These are phyloP conservation scores for Xanthorhoe designata DNA, from an alignment of 2,888 invertebrate species.

Conservation along the genomic window DNA sequence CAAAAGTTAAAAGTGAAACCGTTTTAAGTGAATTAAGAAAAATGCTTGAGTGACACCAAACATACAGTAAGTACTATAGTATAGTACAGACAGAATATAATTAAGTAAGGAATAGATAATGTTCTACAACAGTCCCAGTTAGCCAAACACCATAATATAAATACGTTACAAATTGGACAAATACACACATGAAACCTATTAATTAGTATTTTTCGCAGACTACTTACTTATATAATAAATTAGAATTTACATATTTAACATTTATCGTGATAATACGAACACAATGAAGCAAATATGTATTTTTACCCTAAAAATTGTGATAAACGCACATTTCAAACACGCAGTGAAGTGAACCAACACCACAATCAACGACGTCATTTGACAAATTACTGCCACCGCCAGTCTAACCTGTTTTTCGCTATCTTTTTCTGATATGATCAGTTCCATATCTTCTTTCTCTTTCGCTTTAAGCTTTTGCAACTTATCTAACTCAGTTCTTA, in stretches of 20 bases:
- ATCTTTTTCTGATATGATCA: constrained; percentile 58
- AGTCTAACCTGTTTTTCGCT: constrained; percentile 72
- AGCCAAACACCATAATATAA: too few relatives aligned
- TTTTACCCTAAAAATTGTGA: constrained; percentile 2
- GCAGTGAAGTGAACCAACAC: constrained; percentile 31
- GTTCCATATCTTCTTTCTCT: constrained; percentile 62
- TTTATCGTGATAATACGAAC: neutral
- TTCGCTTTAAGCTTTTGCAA: constrained; percentile 55
- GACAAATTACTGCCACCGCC: constrained; percentile 45
- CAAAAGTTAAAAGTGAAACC: too few relatives aligned
- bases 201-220: neutral
- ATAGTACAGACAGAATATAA: too few relatives aligned
- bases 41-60: too few relatives aligned
- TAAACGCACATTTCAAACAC: constrained; percentile 15
- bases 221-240: neutral
- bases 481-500: constrained; percentile 58
- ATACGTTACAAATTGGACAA: neutral
- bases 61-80: too few relatives aligned
- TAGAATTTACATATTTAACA: neutral
- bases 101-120: too few relatives aligned
- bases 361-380: constrained; percentile 33
- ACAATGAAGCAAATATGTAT: constrained; percentile 1
- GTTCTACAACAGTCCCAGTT: too few relatives aligned
- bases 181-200: neutral
- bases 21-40: too few relatives aligned